Percentiles rank a stretch among this genome's conserved stretches.
Conservation (phyloP, 1,140 invertebrate species). For the Eufriesea mexicana region DNA sequence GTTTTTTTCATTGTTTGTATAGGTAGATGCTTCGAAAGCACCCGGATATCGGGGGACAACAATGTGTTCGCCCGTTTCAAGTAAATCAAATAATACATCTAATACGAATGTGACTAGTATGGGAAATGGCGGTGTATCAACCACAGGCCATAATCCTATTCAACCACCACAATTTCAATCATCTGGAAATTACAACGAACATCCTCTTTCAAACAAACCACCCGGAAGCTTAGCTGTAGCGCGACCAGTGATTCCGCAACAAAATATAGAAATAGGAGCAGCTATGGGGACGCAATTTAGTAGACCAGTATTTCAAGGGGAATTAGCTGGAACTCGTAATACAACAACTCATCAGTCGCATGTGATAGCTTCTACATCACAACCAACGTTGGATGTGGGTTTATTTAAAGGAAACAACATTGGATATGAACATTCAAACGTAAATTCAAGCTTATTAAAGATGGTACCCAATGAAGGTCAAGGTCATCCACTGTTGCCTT, state of each 20-base stretch:
- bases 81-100: slow-evolving; percentile 84
- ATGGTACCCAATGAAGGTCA: slow-evolving; percentile 78
- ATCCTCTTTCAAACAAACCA: slow-evolving; percentile 73
- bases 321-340: slow-evolving; percentile 68
- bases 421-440: slow-evolving; percentile 77
- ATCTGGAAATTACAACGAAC: slow-evolving; percentile 71
- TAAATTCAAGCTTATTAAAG: slow-evolving; percentile 79
- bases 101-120: slow-evolving; percentile 56
- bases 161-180: slow-evolving; percentile 75
- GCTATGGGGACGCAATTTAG: slow-evolving; percentile 72
- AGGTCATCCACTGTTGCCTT: slow-evolving; percentile 73
- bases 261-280: slow-evolving; percentile 70
- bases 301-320: slow-evolving; percentile 74
- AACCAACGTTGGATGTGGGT: slow-evolving; percentile 70
- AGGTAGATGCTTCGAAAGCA: slow-evolving; percentile 90
- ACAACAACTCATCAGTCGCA: slow-evolving; percentile 65
- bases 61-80: slow-evolving; percentile 88
- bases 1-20: slow-evolving; percentile 1
- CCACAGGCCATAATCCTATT: slow-evolving; percentile 73
- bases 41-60: slow-evolving; percentile 89
- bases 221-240: slow-evolving; percentile 76
- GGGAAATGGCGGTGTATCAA: slow-evolving; percentile 65
- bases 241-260: slow-evolving; percentile 75
- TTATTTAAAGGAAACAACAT: slow-evolving; percentile 68
- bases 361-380: slow-evolving; percentile 69